Evolutionary conservation across 1,140 invertebrate species (phyloP), one percentile per base, ranked within the genome.

Genomic region (Chlorops oryzae): DNA sequence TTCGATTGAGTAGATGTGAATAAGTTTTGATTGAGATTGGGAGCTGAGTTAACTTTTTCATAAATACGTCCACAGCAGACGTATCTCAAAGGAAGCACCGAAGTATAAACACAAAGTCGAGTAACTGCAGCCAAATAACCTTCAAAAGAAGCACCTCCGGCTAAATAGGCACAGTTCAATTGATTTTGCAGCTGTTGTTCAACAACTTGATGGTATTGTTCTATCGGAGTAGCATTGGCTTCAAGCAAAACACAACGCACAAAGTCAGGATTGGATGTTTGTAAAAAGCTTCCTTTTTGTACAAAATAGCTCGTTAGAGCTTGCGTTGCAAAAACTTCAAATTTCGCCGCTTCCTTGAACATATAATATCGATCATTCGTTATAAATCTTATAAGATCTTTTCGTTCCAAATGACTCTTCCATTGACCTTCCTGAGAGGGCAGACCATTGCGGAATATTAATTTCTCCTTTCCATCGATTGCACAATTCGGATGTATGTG

Each of bases 231-330:
- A 4, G 79, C 78, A 55, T 75, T 78, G 13, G 77, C 84, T 70
- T 86, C 83, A 2, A 83, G 62, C 2, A 86, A 59, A 3, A 82
- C 56, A 58, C 80, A 82, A n/a, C 77, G 75, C 46, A 68, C 64
- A 61, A 85, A 84, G 71, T 85, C 83, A 7, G 81, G 67, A 66
- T 80, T 80, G 13, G 75, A 74, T 54, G 79, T 75, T 51, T 70
- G 70, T 0, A 66, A 56, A 51, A 74, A 80, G 15, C 73, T 70
- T 1, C 63, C 54, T 7, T 76, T 57, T 3, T 40, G 38, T 35
- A 71, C 50, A 1, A 81, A 69, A 46, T 73, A 67, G 3, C 73
- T 55, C 5, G 58, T 57, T 12, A 78, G 62, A 39, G 71, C 73
- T 34, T 80, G 64, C 39, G 78, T 55, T 4, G 75, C 51, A 10